These are phyloP conservation scores for Saccostrea cuccullata DNA, from an alignment of 1,140 invertebrate species.

Conservation along the genomic window DNA sequence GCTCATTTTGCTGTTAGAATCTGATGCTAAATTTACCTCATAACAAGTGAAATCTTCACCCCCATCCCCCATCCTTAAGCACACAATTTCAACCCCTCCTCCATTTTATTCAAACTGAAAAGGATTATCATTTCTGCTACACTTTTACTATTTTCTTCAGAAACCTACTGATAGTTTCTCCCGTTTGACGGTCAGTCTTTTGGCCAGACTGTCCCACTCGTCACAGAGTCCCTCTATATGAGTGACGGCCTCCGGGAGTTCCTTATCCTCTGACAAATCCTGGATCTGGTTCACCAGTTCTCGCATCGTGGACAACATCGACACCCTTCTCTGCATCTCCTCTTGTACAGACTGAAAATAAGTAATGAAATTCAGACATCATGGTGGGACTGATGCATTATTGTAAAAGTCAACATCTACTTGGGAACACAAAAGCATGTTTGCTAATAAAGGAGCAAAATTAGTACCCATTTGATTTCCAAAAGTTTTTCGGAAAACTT, in stretches of 20 bases:
- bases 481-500: no score
- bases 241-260: conserved; percentile 63
- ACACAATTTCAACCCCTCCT: no score
- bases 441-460: no score
- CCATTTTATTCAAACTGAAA: no score
- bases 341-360: conserved; percentile 79
- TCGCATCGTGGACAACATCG: conserved; percentile 82
- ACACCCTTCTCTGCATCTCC: conserved; percentile 84
- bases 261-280: conserved; percentile 79
- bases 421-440: background rate
- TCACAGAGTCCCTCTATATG: conserved; percentile 66
- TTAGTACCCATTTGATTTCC: no score
- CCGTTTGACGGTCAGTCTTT: conserved; percentile 64
- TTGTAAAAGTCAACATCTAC: background rate
- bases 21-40: no score
- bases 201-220: conserved; percentile 64
- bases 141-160: no score
- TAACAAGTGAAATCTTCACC: no score
- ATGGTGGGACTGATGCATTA: background rate
- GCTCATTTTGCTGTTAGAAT: no score
- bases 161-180: conserved; percentile 34
- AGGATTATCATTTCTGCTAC: no score
- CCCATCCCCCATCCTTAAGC: no score
- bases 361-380: background rate
- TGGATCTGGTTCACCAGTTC: conserved; percentile 77